Conservation (phyloP, 2,888 invertebrate genomes). For the Boloria euphrosyne region DNA sequence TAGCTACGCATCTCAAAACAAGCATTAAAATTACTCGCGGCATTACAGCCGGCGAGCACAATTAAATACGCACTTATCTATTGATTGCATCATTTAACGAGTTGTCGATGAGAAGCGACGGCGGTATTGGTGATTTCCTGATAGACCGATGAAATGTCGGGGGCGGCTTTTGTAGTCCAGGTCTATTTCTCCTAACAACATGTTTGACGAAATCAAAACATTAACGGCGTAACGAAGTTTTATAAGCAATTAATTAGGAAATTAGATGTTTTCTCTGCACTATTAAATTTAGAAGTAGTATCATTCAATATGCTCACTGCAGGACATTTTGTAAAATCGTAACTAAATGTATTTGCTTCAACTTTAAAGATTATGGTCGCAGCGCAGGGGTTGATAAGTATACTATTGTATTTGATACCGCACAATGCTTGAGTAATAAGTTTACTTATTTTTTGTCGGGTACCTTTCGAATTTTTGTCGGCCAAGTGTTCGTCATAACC, state of each 20-base stretch:
- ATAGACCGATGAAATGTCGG: constrained; percentile 12
- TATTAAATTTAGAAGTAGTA: background rate
- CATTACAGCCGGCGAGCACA: constrained; percentile 50
- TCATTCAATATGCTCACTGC: background rate
- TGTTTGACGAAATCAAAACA: background rate
- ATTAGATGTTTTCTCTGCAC: background rate
- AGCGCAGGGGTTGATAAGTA: constrained; percentile 22
- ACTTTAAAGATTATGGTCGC: constrained; percentile 1
- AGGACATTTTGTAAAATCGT: background rate
- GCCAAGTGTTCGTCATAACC: background rate
- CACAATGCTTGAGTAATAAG: constrained; percentile 11
- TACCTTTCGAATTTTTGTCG: constrained; percentile 8
- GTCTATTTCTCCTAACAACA: background rate
- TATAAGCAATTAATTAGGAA: no score
- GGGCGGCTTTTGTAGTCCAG: constrained; percentile 6
- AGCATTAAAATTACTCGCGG: constrained; percentile 50
- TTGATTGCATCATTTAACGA: constrained; percentile 54
- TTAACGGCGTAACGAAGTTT: background rate
- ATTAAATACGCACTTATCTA: constrained; percentile 54
- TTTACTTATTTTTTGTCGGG: constrained; percentile 6
- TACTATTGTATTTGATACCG: constrained; percentile 22
- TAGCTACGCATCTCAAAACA: constrained; percentile 65
- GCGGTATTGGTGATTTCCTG: constrained; percentile 26
- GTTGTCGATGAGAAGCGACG: constrained; percentile 37
- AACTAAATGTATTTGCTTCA: constrained; percentile 6